These are phyloP conservation scores for Phasia obesa DNA, from an alignment of 2,888 invertebrate species.

Conservation along the genomic window DNA sequence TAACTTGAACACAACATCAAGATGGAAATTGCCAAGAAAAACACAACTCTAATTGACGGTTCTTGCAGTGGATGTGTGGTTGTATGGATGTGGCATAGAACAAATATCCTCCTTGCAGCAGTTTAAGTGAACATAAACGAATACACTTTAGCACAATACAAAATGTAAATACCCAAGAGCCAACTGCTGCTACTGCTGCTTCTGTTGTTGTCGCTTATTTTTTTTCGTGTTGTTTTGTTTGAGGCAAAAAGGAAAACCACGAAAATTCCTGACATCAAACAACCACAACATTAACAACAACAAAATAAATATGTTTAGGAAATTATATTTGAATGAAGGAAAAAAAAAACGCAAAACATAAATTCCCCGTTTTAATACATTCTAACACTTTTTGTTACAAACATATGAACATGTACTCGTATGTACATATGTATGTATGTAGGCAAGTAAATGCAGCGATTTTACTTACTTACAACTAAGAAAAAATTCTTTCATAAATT, in stretches of 20 bases:
- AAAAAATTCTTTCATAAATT: conserved; percentile 77
- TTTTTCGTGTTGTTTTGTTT: conserved; percentile 9
- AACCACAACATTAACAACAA: conserved; percentile 34
- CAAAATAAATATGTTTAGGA: conserved; percentile 3
- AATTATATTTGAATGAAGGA: conserved; percentile 12
- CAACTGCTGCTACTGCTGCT: background rate
- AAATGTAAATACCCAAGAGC: conserved; percentile 2
- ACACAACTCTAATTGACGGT: conserved; percentile 62
- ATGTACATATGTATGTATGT: background rate
- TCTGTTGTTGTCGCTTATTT: background rate
- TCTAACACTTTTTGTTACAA: conserved; percentile 61
- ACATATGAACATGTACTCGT: too few species aligned
- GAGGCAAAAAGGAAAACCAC: conserved; percentile 59
- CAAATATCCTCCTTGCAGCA: conserved; percentile 53
- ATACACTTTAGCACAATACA: conserved; percentile 20
- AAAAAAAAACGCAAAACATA: background rate
- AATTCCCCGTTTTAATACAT: conserved; percentile 40
- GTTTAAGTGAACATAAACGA: conserved; percentile 33
- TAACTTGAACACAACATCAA: conserved; percentile 56
- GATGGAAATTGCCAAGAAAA: conserved; percentile 28
- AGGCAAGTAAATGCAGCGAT: background rate
- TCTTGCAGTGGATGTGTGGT: conserved; percentile 9
- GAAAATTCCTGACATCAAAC: conserved; percentile 60
- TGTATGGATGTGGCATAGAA: conserved; percentile 2
- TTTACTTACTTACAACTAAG: conserved; percentile 63